Percentiles rank a stretch among this genome's conserved stretches.
Conservation (phyloP, 2,797 vertebrate species). For the Tympanoctomys barrerae region DNA sequence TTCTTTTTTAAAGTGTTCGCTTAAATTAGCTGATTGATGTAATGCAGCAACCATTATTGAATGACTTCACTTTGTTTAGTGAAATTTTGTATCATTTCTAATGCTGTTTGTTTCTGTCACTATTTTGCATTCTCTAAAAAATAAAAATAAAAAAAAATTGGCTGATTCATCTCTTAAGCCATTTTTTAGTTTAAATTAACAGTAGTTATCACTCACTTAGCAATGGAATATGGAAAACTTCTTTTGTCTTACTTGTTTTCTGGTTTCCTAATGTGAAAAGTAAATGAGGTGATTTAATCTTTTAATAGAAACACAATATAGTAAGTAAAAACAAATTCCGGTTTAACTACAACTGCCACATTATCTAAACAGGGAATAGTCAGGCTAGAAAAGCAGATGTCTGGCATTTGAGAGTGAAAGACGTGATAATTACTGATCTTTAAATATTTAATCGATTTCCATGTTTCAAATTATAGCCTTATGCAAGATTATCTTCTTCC, state of each 20-base stretch:
- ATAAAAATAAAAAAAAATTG: neutral
- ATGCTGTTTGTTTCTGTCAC: too few relatives aligned
- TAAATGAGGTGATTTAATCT: conserved; percentile 40
- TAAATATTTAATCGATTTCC: neutral
- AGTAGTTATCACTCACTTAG: neutral
- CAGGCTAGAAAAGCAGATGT: conserved; percentile 12
- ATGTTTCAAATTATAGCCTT: neutral
- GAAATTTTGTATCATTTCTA: too few relatives aligned
- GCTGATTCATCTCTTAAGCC: neutral
- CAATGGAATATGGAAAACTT: neutral
- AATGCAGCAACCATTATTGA: too few relatives aligned
- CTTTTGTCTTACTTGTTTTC: neutral
- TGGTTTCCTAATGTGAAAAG: conserved; percentile 14
- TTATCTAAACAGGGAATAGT: neutral
- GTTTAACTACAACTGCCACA: neutral
- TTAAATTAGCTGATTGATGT: neutral
- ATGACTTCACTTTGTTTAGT: too few relatives aligned
- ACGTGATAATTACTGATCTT: neutral
- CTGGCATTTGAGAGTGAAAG: neutral
- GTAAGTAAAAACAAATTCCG: conserved; percentile 30
- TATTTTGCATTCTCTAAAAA: too few relatives aligned
- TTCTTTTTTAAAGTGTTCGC: conserved; percentile 17
- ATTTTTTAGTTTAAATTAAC: neutral
- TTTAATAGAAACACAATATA: conserved; percentile 29
- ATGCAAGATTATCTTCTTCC: neutral